phyloP scores from a whole-genome alignment of 2,113 vertebrate species.

The Xenus cinereus region DNA sequence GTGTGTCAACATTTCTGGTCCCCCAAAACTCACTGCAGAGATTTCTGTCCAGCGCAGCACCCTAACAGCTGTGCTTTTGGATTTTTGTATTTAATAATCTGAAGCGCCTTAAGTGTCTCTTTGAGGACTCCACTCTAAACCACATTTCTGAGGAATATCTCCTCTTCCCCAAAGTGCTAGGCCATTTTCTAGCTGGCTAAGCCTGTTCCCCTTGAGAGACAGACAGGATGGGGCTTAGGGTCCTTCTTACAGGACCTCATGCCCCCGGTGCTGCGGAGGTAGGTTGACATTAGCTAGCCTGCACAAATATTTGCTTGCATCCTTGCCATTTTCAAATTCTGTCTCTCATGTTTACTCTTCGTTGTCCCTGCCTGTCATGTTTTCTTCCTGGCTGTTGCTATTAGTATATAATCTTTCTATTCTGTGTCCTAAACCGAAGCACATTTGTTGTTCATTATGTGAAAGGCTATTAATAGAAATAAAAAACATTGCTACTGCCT shows the following conservation, averaged over 20 bases:
- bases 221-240: neutral
- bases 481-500: neutral
- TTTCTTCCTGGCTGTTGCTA: neutral
- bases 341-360: neutral
- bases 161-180: neutral
- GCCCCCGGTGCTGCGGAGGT: neutral
- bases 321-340: slow-evolving; percentile 15
- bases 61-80: neutral
- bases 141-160: neutral
- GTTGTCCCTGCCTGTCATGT: neutral
- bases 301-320: slow-evolving; percentile 49
- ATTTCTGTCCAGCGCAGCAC: neutral
- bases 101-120: neutral
- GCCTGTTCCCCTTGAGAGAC: neutral
- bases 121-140: neutral
- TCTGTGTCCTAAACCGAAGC: neutral
- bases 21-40: neutral
- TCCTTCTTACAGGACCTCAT: neutral
- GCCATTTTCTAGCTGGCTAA: neutral
- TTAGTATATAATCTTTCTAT: neutral
- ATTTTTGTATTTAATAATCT: neutral
- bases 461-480: neutral
- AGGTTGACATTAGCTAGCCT: neutral
- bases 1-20: neutral
- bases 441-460: neutral